A percentile compares a stretch with the other conserved stretches of the same genome.
These are phyloP conservation scores for Triplophysa siluroides DNA, from an alignment of 2,113 vertebrate species.

Conservation along the genomic window DNA sequence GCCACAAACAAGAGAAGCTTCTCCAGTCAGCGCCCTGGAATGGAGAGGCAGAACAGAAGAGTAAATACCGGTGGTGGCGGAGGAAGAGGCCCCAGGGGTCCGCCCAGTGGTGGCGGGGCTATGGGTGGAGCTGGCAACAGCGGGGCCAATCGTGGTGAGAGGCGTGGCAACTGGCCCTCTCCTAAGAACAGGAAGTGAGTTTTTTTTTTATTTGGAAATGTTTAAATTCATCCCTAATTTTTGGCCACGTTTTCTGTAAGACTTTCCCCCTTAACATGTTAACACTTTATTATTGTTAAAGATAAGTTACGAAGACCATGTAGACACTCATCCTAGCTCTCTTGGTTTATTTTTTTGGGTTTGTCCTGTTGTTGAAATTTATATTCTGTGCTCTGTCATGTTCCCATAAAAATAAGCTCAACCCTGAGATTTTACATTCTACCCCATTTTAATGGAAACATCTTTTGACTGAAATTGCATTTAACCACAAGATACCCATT, in stretches of 20 bases:
- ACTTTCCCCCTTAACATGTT: conserved; percentile 62
- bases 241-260: conserved; percentile 52
- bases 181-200: conserved; percentile 86
- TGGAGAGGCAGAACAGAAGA: conserved; percentile 89
- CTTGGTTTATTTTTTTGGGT: conserved; percentile 50
- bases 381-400: conserved; percentile 55
- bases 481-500: conserved; percentile 53
- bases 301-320: conserved; percentile 65
- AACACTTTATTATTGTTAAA: conserved; percentile 68
- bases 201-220: conserved; percentile 58
- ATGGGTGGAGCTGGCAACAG: conserved; percentile 69
- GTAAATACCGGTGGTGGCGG: conserved; percentile 74
- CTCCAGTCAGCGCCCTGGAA: conserved; percentile 88
- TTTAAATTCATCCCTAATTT: conserved; percentile 63
- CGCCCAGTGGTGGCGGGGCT: conserved; percentile 66
- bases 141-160: conserved; percentile 73
- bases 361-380: conserved; percentile 66
- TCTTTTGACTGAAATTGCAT: conserved; percentile 62
- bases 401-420: conserved; percentile 46
- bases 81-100: conserved; percentile 71
- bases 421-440: conserved; percentile 59
- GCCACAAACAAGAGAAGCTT: conserved; percentile 87
- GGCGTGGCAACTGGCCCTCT: conserved; percentile 87
- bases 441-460: conserved; percentile 57
- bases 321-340: conserved; percentile 60